These are phyloP conservation scores for Dasyprocta punctata DNA, from an alignment of 2,113 vertebrate species.

Conservation along the genomic window DNA sequence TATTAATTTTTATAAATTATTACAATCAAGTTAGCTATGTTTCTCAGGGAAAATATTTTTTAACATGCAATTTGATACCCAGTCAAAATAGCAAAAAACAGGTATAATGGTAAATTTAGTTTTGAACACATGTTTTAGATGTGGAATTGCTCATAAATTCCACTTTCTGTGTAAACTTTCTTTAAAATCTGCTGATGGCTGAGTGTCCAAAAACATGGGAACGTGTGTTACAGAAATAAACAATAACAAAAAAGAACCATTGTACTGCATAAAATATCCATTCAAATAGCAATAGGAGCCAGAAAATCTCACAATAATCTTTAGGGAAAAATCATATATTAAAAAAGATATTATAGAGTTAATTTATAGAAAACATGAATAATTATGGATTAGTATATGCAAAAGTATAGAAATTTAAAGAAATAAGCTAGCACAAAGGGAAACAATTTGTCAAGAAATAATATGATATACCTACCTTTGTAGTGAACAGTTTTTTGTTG, in stretches of 20 bases:
- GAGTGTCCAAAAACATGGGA: background rate
- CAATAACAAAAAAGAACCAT: background rate
- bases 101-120: background rate
- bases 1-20: background rate
- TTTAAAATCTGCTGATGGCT: background rate
- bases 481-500: background rate
- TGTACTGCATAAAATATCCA: background rate
- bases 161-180: background rate
- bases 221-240: background rate
- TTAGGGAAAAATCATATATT: background rate
- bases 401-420: background rate
- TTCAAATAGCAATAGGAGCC: background rate
- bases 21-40: background rate
- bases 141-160: background rate
- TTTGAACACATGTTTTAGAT: background rate
- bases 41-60: background rate
- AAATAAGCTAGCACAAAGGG: background rate
- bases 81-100: background rate
- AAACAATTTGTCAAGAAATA: background rate
- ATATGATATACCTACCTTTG: background rate
- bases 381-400: background rate
- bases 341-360: background rate
- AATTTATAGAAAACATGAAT: background rate
- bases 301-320: background rate
- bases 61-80: background rate